Evolutionary conservation across 2,888 invertebrate species (phyloP).

Genomic region (Thumatha senex): DNA sequence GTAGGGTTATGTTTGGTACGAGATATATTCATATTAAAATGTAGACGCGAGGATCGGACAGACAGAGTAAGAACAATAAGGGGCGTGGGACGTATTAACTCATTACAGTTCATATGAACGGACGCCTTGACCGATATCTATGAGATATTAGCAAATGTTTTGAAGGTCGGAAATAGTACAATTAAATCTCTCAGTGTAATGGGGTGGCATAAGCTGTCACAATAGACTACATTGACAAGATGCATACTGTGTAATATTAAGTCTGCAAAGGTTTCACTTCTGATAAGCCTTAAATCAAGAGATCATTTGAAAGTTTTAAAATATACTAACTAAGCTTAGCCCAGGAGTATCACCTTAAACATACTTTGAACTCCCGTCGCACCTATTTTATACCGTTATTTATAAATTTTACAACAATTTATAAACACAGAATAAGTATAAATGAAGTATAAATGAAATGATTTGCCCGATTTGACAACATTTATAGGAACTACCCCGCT

Average conservation of each 20-base stretch:
- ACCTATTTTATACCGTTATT: too few relatives aligned
- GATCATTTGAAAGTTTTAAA: too few relatives aligned
- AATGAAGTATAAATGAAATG: too few relatives aligned
- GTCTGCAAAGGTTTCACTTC: too few relatives aligned
- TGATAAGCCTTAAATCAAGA: too few relatives aligned
- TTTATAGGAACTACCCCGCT: too few relatives aligned
- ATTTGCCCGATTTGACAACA: too few relatives aligned
- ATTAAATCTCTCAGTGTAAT: conserved; percentile 8
- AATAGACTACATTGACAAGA: background rate
- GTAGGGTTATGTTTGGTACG: conserved; percentile 33
- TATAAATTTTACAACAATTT: too few relatives aligned
- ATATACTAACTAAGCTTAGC: too few relatives aligned
- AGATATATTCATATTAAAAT: conserved; percentile 69
- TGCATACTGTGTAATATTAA: background rate
- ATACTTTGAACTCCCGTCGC: too few relatives aligned
- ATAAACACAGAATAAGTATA: too few relatives aligned
- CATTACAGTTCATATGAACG: conserved; percentile 67
- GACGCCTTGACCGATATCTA: conserved; percentile 81
- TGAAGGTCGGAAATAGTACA: conserved; percentile 25
- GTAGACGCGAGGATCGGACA: conserved; percentile 68
- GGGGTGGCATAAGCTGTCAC: background rate
- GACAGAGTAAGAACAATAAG: conserved; percentile 74
- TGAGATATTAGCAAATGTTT: conserved; percentile 44
- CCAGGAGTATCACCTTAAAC: too few relatives aligned
- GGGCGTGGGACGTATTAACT: conserved; percentile 78